Conservation (phyloP, 2,113 vertebrate genomes). For the Oncorhynchus kisutch region DNA sequence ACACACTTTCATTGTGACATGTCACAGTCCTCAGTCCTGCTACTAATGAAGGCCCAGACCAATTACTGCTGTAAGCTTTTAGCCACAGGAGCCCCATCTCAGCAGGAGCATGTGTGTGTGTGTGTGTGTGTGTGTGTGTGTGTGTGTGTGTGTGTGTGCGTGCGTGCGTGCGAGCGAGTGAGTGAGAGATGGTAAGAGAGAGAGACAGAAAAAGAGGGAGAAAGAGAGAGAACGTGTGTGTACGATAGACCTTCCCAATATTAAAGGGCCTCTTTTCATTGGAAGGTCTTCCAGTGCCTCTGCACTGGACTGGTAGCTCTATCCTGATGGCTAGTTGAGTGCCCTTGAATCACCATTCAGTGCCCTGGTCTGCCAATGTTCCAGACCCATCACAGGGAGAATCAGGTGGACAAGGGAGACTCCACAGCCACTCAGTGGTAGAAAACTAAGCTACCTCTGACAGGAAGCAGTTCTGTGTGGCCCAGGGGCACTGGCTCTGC, state of each 20-base stretch:
- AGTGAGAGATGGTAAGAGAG: background rate
- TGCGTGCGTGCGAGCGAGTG: background rate
- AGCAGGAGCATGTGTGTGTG: constrained; percentile 22
- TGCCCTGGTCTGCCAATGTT: constrained; percentile 47
- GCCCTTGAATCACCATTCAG: constrained; percentile 44
- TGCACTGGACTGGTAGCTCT: constrained; percentile 50
- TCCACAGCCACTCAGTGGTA: constrained; percentile 36
- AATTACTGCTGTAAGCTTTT: constrained; percentile 37
- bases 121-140: constrained; percentile 1
- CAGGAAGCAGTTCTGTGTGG: constrained; percentile 24
- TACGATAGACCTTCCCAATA: constrained; percentile 49
- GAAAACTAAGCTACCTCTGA: constrained; percentile 33
- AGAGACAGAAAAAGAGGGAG: constrained; percentile 3
- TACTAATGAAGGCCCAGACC: constrained; percentile 57
- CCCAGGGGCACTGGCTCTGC: constrained; percentile 45
- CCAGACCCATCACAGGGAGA: constrained; percentile 59
- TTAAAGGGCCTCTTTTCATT: constrained; percentile 45
- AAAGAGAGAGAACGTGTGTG: constrained; percentile 36
- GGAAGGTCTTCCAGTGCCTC: constrained; percentile 41
- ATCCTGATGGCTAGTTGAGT: constrained; percentile 64
- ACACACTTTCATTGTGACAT: constrained; percentile 28
- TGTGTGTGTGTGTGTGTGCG: constrained; percentile 27
- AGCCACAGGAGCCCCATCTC: constrained; percentile 37
- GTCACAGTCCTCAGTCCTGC: constrained; percentile 28
- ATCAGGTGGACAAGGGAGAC: constrained; percentile 36